Evolutionary conservation across 2,888 invertebrate genomes (phyloP), one percentile per base, ranked within the genome.

Genomic region (Drosophila gaucha): DNA sequence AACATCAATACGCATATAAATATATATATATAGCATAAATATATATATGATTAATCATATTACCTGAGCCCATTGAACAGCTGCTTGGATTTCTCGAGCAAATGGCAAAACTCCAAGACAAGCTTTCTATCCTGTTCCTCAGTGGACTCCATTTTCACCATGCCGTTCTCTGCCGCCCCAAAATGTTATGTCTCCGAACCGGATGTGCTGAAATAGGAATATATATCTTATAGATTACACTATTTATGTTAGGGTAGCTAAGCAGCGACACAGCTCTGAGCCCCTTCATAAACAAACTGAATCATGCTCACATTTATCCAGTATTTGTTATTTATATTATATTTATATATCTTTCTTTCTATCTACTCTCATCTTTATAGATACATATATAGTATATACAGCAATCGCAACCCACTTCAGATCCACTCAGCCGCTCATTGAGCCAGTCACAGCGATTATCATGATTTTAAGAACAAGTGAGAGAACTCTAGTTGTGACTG

Each of bases 61-160:
- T 92, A 97, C 97, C 97, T 95, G 88, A 99, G 93, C 77, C 98
- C 98, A 93, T 98, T 99, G 92, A 99, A 99, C 69, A 98, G 94
- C 92, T 98, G 98, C 92, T 98, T 98, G 31, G 98, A 98, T 93
- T 98, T 98, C 92, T 99, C 99, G 73, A 98, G 94, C 88, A 98
- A 94, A 92, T 98, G 98, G 92, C 97, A 97, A 92, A 99, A 99
- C 92, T 99, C 98, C 91, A 97, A 95, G 78, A 98, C 97, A 90
- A 98, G 95, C 94, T 97, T 97, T 90, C 97, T 93, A 92, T 97
- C 97, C 93, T 96, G 96, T 90, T 96, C 96, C 91, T 96, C 96
- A 93, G 96, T 95, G 92, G 94, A 94, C 92, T 95, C 95, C 95
- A 95, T 95, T 92, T 94, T 94, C 93, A 95, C 95, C 94, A 95